Evolutionary conservation across 2,888 invertebrate species (phyloP).

Genomic region (Ecliptopera silaceata): DNA sequence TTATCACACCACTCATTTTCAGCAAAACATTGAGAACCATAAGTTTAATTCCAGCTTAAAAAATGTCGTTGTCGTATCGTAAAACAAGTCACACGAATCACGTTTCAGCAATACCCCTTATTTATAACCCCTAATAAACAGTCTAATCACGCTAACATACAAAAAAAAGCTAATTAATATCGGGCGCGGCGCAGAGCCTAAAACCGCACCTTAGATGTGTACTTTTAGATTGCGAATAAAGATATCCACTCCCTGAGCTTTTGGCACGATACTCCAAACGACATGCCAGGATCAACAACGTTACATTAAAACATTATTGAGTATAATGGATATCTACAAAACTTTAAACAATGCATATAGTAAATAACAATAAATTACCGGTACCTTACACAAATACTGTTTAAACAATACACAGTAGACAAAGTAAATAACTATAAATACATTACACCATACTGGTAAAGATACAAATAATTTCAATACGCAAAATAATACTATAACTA

Average conservation of each 20-base stretch:
- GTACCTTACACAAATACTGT: too few species aligned
- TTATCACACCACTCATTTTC: too few species aligned
- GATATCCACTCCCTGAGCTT: conserved; percentile 17
- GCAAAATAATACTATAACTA: too few species aligned
- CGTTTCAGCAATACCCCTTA: background rate
- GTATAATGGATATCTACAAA: background rate
- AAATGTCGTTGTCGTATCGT: too few species aligned
- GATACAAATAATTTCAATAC: too few species aligned
- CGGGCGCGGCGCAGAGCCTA: conserved; percentile 9
- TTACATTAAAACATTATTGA: background rate
- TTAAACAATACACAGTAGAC: too few species aligned
- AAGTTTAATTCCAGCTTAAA: too few species aligned
- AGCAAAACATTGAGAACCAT: too few species aligned
- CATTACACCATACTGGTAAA: too few species aligned
- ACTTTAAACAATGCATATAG: too few species aligned
- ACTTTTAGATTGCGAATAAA: conserved; percentile 24
- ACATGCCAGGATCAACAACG: conserved; percentile 26
- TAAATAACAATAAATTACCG: too few species aligned
- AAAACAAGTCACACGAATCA: background rate
- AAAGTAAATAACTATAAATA: too few species aligned
- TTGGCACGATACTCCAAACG: conserved; percentile 27
- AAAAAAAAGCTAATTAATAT: conserved; percentile 18
- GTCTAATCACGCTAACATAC: conserved; percentile 17
- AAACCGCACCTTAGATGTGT: conserved; percentile 18
- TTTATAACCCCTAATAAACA: conserved; percentile 1